phyloP scores from a whole-genome alignment of 2,888 invertebrate species.

The Agonopterix subpropinquella region DNA sequence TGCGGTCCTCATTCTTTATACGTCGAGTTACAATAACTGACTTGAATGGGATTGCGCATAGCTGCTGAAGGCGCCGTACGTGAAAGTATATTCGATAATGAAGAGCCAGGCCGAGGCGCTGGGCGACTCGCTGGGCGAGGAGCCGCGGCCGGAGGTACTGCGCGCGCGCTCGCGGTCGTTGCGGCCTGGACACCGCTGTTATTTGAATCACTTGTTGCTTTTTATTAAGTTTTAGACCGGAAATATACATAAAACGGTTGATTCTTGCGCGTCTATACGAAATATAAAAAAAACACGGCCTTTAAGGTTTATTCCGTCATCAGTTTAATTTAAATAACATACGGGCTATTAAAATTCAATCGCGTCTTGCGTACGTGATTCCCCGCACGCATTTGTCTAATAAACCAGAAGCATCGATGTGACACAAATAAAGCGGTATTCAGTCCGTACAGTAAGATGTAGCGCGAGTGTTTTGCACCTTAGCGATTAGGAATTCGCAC shows the following conservation, averaged over 20 bases:
- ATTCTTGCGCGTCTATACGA: too few relatives aligned
- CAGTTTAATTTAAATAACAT: too few relatives aligned
- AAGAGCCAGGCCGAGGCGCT: conserved; percentile 89
- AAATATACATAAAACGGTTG: too few relatives aligned
- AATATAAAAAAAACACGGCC: too few relatives aligned
- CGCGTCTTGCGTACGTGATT: neutral
- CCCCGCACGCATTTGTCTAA: neutral
- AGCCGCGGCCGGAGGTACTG: conserved; percentile 66
- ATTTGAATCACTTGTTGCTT: neutral
- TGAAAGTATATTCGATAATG: conserved; percentile 97
- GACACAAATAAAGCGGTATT: conserved; percentile 15
- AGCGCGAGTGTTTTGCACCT: conserved; percentile 37
- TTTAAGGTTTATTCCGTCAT: too few relatives aligned
- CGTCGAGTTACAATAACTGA: conserved; percentile 1
- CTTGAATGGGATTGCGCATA: conserved; percentile 59
- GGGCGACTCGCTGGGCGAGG: conserved; percentile 71
- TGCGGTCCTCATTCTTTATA: too few relatives aligned
- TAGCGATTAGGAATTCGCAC: conserved; percentile 3
- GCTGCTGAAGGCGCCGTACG: conserved; percentile 97
- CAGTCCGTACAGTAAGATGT: conserved; percentile 17
- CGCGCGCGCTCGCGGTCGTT: conserved; percentile 14
- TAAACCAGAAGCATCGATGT: neutral
- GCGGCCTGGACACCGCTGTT: neutral
- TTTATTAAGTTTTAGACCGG: too few relatives aligned
- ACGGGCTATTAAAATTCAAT: too few relatives aligned